Evolutionary conservation across 1,140 invertebrate species (phyloP).

Genomic region (Drosophila pseudoananassae): DNA sequence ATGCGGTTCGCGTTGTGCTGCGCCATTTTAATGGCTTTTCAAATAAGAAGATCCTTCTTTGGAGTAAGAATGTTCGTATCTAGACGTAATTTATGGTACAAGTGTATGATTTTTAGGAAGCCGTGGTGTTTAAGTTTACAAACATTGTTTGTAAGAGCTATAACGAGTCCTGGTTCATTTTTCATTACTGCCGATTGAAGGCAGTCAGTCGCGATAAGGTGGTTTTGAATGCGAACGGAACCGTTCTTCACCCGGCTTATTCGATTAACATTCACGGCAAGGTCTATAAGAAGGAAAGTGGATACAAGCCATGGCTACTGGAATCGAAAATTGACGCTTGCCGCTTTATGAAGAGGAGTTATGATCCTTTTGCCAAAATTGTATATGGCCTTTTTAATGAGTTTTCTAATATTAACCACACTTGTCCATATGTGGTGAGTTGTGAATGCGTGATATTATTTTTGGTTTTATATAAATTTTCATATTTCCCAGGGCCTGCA

Average conservation of each 20-base stretch:
- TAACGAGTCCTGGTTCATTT: conserved; percentile 24
- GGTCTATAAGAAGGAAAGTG: conserved; percentile 21
- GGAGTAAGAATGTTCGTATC: too few species aligned
- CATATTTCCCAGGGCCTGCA: conserved; percentile 6
- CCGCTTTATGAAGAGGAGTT: background rate
- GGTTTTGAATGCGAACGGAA: conserved; percentile 11
- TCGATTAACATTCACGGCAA: background rate
- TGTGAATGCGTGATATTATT: too few species aligned
- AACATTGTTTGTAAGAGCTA: conserved; percentile 13
- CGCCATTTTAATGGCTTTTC: too few species aligned
- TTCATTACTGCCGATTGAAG: conserved; percentile 24
- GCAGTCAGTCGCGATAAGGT: conserved; percentile 10
- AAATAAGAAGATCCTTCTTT: too few species aligned
- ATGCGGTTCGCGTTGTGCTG: too few species aligned
- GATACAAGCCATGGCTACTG: conserved; percentile 28
- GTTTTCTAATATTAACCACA: conserved; percentile 28
- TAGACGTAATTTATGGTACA: too few species aligned
- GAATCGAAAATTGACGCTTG: conserved; percentile 12
- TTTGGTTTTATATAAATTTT: too few species aligned
- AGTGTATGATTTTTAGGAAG: conserved; percentile 3
- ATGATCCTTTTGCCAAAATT: background rate
- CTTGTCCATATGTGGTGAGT: conserved; percentile 30
- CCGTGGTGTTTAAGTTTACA: conserved; percentile 20
- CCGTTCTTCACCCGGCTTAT: conserved; percentile 2
- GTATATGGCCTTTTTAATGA: conserved; percentile 8